Percentiles rank a stretch among this genome's conserved stretches.
Conservation (phyloP, 2,113 vertebrate species). For the Calonectris borealis region DNA sequence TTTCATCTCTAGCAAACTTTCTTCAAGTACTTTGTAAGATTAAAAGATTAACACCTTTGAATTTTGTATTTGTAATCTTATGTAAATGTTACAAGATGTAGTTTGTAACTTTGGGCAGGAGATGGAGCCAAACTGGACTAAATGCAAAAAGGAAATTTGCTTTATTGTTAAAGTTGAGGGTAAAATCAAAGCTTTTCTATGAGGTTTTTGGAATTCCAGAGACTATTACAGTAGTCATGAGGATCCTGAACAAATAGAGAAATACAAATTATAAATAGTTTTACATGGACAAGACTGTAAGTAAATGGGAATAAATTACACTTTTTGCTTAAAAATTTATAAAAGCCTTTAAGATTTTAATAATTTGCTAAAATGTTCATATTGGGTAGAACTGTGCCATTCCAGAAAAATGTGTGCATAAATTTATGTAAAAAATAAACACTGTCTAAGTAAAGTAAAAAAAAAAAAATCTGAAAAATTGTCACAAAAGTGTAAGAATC, state of each 20-base stretch:
- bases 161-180: background rate
- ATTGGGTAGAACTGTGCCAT: background rate
- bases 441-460: background rate
- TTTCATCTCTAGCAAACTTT: background rate
- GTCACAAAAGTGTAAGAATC: background rate
- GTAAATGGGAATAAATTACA: background rate
- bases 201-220: background rate
- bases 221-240: background rate
- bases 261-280: background rate
- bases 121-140: conserved; percentile 31
- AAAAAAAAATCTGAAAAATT: background rate
- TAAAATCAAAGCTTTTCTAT: background rate
- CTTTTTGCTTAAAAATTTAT: background rate
- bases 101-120: conserved; percentile 29
- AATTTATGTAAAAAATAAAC: background rate
- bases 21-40: background rate
- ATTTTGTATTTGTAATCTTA: background rate
- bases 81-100: background rate
- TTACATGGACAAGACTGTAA: background rate
- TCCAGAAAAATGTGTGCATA: background rate
- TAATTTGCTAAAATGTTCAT: background rate
- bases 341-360: background rate
- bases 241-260: background rate
- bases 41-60: background rate
- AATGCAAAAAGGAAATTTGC: background rate